Percentiles rank a stretch among this genome's conserved stretches.
These are phyloP conservation scores for Nerophis lumbriciformis DNA, from an alignment of 2,113 vertebrate genomes.

Conservation along the genomic window DNA sequence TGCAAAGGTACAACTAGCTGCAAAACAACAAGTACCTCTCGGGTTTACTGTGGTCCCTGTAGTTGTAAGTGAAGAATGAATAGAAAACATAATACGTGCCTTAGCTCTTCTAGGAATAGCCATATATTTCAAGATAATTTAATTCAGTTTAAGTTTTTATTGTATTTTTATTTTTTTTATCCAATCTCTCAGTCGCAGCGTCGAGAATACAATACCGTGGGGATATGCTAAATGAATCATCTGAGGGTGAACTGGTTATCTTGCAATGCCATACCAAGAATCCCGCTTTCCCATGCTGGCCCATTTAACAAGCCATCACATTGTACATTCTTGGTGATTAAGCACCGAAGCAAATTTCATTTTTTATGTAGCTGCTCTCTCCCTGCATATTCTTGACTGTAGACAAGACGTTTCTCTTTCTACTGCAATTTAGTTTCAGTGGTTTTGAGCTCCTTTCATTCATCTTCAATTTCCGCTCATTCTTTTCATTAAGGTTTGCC, in stretches of 20 bases:
- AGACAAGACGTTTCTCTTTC: background rate
- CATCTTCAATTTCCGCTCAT: background rate
- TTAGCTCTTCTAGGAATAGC: background rate
- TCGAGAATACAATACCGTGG: background rate
- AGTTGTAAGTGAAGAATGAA: background rate
- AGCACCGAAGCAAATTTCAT: too few species aligned
- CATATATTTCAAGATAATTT: background rate
- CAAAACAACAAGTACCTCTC: background rate
- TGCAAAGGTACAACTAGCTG: background rate
- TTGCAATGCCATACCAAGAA: background rate
- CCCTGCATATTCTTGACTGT: too few species aligned
- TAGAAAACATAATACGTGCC: background rate
- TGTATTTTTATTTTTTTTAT: background rate
- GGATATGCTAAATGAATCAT: background rate
- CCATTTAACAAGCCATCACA: too few species aligned
- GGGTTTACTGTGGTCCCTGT: background rate
- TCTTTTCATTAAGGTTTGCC: background rate
- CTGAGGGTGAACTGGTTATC: background rate
- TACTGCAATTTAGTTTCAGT: background rate
- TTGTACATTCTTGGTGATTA: too few species aligned
- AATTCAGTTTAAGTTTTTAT: too few species aligned
- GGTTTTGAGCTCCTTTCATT: constrained; percentile 4
- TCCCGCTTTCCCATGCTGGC: too few species aligned
- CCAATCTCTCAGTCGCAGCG: background rate
- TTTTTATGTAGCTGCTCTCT: too few species aligned